These are phyloP conservation scores for Phallusia fumigata DNA, from an alignment of 23 tunicate species.

Conservation along the genomic window DNA sequence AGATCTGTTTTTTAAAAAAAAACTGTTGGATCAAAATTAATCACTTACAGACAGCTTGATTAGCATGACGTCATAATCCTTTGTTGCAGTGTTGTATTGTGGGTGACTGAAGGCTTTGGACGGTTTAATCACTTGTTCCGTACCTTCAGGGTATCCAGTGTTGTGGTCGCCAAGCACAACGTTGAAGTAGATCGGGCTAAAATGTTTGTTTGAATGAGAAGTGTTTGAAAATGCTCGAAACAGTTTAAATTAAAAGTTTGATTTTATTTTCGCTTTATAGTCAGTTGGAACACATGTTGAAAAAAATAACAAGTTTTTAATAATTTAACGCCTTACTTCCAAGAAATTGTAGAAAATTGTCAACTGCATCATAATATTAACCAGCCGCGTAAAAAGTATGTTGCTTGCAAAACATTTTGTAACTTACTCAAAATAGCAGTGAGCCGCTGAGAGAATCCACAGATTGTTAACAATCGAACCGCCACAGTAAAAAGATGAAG, in stretches of 20 bases:
- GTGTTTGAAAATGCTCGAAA: too few species aligned
- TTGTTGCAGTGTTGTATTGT: conserved; percentile 46
- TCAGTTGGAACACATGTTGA: too few species aligned
- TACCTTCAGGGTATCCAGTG: conserved; percentile 35
- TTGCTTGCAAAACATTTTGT: too few species aligned
- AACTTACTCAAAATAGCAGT: conserved; percentile 58
- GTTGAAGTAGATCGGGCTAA: conserved; percentile 19
- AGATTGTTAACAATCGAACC: conserved; percentile 47
- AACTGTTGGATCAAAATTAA: neutral
- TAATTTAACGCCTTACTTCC: too few species aligned
- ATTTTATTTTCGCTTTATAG: too few species aligned
- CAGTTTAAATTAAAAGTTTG: too few species aligned
- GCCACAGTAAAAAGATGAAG: conserved; percentile 48
- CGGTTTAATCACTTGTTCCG: conserved; percentile 53
- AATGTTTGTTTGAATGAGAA: too few species aligned
- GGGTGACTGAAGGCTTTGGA: conserved; percentile 63
- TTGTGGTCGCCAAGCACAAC: conserved; percentile 82
- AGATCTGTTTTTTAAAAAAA: neutral
- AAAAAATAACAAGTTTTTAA: too few species aligned
- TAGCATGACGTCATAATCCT: conserved; percentile 85
- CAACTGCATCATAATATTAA: too few species aligned
- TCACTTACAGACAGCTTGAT: conserved; percentile 56
- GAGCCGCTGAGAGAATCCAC: conserved; percentile 87
- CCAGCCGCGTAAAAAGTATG: too few species aligned
- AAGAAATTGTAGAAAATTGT: too few species aligned